Conservation (phyloP, 2,113 vertebrate species). For the Brienomyrus longianalis region DNA sequence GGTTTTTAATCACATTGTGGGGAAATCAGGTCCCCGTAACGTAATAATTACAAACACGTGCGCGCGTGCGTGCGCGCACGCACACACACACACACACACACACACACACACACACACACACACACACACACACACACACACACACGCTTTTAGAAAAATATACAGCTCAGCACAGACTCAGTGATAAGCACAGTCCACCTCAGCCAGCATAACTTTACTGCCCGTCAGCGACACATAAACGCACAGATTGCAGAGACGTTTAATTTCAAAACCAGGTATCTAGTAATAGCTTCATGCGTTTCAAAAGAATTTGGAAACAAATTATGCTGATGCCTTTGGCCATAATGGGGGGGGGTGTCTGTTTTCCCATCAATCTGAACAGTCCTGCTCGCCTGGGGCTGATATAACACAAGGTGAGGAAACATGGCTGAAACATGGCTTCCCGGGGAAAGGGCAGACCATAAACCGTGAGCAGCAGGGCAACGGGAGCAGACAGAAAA, state of each 20-base stretch:
- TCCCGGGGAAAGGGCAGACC: neutral
- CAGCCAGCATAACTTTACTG: neutral
- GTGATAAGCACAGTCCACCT: neutral
- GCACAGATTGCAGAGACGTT: neutral
- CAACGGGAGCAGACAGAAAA: neutral
- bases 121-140: neutral
- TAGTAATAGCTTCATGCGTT: neutral
- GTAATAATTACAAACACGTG: neutral
- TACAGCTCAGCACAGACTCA: neutral
- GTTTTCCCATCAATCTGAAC: neutral
- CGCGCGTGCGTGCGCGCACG: too few relatives aligned
- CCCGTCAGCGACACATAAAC: neutral
- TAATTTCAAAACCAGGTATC: conserved; percentile 3
- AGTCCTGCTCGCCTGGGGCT: neutral
- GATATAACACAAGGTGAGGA: neutral
- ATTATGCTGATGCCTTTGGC: neutral
- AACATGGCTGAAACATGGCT: neutral
- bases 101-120: neutral
- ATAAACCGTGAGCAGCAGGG: neutral
- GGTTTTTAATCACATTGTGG: neutral
- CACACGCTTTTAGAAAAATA: neutral
- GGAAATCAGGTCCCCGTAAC: neutral
- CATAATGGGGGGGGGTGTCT: neutral
- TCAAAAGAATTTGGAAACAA: conserved; percentile 5
- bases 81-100: neutral